These are phyloP conservation scores for Pristionchus exspectatus DNA, from an alignment of 2,888 invertebrate species.

Conservation along the genomic window DNA sequence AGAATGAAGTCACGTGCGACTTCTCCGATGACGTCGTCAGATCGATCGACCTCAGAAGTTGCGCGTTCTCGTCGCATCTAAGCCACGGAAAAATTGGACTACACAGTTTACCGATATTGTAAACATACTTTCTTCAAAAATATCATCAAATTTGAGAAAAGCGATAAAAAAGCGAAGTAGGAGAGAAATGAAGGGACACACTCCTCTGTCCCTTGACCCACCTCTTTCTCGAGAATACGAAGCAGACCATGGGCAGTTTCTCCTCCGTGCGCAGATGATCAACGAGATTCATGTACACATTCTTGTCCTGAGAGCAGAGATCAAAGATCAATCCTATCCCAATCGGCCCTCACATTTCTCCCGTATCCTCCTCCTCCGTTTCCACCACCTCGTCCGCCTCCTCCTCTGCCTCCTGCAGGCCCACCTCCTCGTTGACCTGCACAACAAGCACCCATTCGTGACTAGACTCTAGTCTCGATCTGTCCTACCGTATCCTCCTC, in stretches of 20 bases:
- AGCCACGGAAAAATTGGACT: neutral
- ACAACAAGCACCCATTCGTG: neutral
- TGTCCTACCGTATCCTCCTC: slow-evolving; percentile 41
- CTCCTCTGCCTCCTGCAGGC: slow-evolving; percentile 8
- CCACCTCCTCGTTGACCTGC: slow-evolving; percentile 31
- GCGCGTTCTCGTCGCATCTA: slow-evolving; percentile 87
- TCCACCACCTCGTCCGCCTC: slow-evolving; percentile 53
- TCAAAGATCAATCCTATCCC: neutral
- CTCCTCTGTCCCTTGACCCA: neutral
- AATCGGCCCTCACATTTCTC: slow-evolving; percentile 37
- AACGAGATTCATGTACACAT: slow-evolving; percentile 89
- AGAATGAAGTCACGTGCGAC: slow-evolving; percentile 88
- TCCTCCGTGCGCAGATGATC: slow-evolving; percentile 89
- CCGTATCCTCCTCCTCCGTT: slow-evolving; percentile 47
- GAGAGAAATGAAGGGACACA: too few species aligned
- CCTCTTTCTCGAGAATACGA: slow-evolving; percentile 89
- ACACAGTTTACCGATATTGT: too few species aligned
- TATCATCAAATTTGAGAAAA: too few species aligned
- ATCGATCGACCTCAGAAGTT: slow-evolving; percentile 84
- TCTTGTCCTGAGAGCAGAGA: slow-evolving; percentile 83
- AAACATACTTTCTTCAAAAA: too few species aligned
- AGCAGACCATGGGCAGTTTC: slow-evolving; percentile 93
- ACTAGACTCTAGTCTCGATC: neutral
- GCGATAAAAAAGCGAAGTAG: too few species aligned
- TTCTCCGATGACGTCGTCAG: slow-evolving; percentile 90